Evolutionary conservation across 2,113 vertebrate genomes (phyloP), one percentile per base, ranked within the genome.

Genomic region (Cheirogaleus medius): DNA sequence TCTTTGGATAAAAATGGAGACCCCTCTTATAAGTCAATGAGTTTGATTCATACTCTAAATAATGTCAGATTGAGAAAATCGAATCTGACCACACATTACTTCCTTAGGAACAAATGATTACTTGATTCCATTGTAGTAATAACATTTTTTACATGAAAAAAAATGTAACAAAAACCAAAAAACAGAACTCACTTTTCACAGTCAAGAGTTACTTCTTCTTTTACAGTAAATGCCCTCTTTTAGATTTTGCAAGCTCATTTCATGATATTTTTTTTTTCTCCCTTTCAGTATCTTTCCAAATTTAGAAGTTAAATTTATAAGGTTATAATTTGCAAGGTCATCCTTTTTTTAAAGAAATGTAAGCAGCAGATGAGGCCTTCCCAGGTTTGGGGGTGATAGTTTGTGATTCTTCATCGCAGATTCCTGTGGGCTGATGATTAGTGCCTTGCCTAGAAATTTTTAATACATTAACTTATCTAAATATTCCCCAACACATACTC

Each of bases 221-320:
- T 92, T 90, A 84, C 56, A 66, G 69, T 89, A 91, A 93, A 89
- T 81, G 73, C 23, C 49, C 91, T 89, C 90, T 74, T 80, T 90
- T 76, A 95, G 95, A 89, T 94, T 91, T 97, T 95, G 86, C 91
- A 97, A 96, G 78, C 78, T 97, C 52, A 87, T 87, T 91, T 93
- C 42, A 56, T 71, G 54, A 58, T 27, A 77, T 84, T 95, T 83
- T 69, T 56, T 47, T 58, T 68, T 37, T 60, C 76, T 37, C 69
- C 76, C 49, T 96, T 97, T 97, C 69, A 69, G 74, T 95, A 77
- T 80, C 82, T 96, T 97, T 94, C 96, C 32, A 97, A 96, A 97
- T 97, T 90, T 97, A 97, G 93, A 97, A 96, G 89, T 95, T 89
- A 77, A 74, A 80, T 96, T 94, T 94, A 93, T 94, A 95, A 89